Evolutionary conservation across 2,797 vertebrate species (phyloP).

Genomic region (Microhierax caerulescens): DNA sequence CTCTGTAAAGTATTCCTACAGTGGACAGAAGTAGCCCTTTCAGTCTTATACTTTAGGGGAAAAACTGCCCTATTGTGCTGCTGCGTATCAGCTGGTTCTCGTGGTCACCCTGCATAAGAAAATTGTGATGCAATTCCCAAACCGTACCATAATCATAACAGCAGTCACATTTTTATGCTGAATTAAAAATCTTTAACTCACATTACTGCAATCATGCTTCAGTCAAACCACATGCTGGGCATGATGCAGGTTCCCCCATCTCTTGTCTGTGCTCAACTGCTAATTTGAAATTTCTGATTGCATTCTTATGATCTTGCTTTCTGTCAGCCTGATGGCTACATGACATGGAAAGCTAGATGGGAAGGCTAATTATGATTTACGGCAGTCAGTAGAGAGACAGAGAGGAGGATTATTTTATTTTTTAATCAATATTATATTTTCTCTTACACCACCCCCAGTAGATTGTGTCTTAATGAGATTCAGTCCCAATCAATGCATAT

Average conservation of each 20-base stretch:
- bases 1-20: background rate
- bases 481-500: constrained; percentile 15
- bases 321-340: background rate
- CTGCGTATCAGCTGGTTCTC: background rate
- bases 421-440: constrained; percentile 64
- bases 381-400: background rate
- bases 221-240: background rate
- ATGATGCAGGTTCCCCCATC: background rate
- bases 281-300: constrained; percentile 48
- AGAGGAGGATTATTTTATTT: constrained; percentile 26
- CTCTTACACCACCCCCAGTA: background rate
- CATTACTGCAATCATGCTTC: background rate
- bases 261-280: background rate
- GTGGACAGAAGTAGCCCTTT: background rate
- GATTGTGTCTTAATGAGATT: constrained; percentile 38
- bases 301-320: background rate
- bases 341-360: constrained; percentile 5
- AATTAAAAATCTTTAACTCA: background rate
- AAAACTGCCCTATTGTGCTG: background rate
- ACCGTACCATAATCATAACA: background rate
- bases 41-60: background rate
- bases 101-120: background rate
- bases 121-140: background rate
- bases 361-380: constrained; percentile 39
- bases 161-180: background rate